A percentile compares a stretch with the other conserved stretches of the same genome.
These are phyloP conservation scores for Drosophila meridiana DNA, from an alignment of 2,888 invertebrate species.

Conservation along the genomic window DNA sequence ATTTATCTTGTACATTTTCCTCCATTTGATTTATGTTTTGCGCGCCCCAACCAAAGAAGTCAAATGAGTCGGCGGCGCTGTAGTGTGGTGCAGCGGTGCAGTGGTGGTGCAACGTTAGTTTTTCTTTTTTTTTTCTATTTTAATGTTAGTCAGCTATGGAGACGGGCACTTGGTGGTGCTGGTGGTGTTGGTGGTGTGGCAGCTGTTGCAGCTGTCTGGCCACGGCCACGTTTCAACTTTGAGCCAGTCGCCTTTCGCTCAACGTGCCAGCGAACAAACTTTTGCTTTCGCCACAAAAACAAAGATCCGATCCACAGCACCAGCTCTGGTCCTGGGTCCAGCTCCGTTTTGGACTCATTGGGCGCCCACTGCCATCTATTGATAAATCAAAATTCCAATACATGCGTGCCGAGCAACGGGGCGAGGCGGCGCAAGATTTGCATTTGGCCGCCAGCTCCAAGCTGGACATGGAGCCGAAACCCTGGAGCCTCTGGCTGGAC, in stretches of 20 bases:
- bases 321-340: background rate
- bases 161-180: constrained; percentile 22
- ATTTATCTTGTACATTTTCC: constrained; percentile 83
- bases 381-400: constrained; percentile 78
- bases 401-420: constrained; percentile 54
- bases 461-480: constrained; percentile 24
- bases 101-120: background rate
- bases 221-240: constrained; percentile 59
- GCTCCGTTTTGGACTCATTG: constrained; percentile 47
- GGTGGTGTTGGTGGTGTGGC: constrained; percentile 11
- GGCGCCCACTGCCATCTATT: constrained; percentile 68
- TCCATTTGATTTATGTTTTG: constrained; percentile 80
- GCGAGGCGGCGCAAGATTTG: constrained; percentile 60
- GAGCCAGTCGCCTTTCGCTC: constrained; percentile 66
- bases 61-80: constrained; percentile 48
- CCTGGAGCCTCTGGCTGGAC: constrained; percentile 30
- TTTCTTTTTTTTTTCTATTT: background rate
- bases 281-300: constrained; percentile 71
- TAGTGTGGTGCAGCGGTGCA: background rate
- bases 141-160: constrained; percentile 30
- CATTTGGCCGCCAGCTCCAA: constrained; percentile 70
- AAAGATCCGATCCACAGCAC: constrained; percentile 12
- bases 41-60: constrained; percentile 46
- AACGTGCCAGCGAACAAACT: constrained; percentile 47
- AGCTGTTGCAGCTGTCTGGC: constrained; percentile 56